phyloP scores from a whole-genome alignment of 2,888 invertebrate genomes.

The Cheilosia urbana region DNA sequence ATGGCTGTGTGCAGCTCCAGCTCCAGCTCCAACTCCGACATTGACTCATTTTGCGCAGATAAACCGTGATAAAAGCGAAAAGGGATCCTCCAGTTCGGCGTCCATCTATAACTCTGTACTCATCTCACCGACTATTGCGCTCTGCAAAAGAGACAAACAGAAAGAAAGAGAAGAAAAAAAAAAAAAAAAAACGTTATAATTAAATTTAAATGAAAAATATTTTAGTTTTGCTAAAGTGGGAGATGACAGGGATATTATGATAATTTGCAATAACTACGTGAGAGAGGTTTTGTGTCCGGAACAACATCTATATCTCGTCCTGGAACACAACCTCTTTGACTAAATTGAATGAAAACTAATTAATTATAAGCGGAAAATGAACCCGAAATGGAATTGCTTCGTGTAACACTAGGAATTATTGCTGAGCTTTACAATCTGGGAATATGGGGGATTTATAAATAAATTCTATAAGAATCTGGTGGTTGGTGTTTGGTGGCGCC shows the following conservation, averaged over 20 bases:
- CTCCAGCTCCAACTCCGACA: not conserved
- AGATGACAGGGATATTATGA: conserved; percentile 43
- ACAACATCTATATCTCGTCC: conserved; percentile 23
- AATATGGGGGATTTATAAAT: conserved; percentile 42
- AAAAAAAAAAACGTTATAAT: conserved; percentile 48
- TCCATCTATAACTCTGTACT: conserved; percentile 87
- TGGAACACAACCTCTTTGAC: conserved; percentile 9
- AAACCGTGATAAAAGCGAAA: conserved; percentile 48
- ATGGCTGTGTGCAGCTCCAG: not conserved
- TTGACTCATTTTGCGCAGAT: conserved; percentile 2
- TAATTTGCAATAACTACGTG: conserved; percentile 31
- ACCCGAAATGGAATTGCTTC: conserved; percentile 38
- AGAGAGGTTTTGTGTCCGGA: conserved; percentile 14
- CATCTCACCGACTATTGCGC: conserved; percentile 86
- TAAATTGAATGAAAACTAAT: conserved; percentile 69
- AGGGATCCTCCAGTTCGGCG: conserved; percentile 9
- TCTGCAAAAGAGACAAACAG: conserved; percentile 78
- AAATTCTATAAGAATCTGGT: conserved; percentile 43
- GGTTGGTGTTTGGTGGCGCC: conserved; percentile 55
- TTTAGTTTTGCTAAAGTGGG: conserved; percentile 31
- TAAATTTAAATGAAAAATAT: conserved; percentile 57
- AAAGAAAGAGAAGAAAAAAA: conserved; percentile 26
- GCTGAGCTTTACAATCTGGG: conserved; percentile 52
- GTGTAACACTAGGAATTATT: conserved; percentile 26
- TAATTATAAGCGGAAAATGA: conserved; percentile 60